Evolutionary conservation across 23 tunicate genomes (phyloP), one percentile per base, ranked within the genome.

Genomic region (Clavelina lepadiformis): DNA sequence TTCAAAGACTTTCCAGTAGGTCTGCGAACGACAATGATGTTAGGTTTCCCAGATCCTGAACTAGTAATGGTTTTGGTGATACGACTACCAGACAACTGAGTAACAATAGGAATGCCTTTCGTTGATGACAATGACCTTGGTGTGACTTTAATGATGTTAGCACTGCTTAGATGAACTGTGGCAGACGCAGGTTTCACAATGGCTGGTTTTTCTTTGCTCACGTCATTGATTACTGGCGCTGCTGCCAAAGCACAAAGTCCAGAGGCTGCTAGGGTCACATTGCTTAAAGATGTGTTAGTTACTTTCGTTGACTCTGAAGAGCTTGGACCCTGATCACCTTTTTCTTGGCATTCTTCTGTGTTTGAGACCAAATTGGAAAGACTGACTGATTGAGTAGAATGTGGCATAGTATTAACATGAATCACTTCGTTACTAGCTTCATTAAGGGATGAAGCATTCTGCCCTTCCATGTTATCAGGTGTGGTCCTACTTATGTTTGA

Each of bases 81-180:
- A 6, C 64, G 33, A 24, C 38, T 38, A 6, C 64, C 64, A 58
- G 64, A n/a, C 5, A 58, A 5, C n/a, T 58, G 64, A 6, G 64
- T 58, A 4, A 58, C 64, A n/a, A 13, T 53, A 6, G 20, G 59
- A n/a, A 27, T 51, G 65, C 72, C 46, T 75, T 64, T 63, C 45
- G 28, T 63, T 3, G 63, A 72, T 64, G 69, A 19, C 30, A 75
- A 33, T 5, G 81, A 72, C 33, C 71, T 65, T 27, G 81, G 76
- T 19, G 81, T 75, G 6, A 75, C 81, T 30, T 72, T 75, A 15
- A 75, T 75, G 0, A 75, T 69, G 47, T 75, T 75, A 18, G 65
- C 72, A 1, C 28, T 6, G 26, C 28, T 22, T 27, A 59, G 8
- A 28, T 21, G 21, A 19, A 21, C 20, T 15, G 15, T 11, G 15